Base-by-base conservation (phyloP, 1,140 invertebrate genomes). In the Panagrolaimus sp. region DNA sequence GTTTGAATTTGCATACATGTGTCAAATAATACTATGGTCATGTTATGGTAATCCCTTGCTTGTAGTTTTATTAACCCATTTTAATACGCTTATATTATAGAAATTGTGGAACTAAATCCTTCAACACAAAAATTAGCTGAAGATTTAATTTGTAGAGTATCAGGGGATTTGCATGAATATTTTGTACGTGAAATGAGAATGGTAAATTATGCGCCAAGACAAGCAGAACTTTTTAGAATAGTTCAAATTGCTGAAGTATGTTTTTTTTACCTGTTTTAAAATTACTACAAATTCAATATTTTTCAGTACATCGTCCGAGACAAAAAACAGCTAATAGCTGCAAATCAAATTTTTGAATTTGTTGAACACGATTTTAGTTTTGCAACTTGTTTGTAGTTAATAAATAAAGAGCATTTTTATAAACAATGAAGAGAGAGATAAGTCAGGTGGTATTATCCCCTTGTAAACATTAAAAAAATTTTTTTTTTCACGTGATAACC, bases 111-210 rank as follows among this genome's bases (percentile, higher is more conserved):
- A 20, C 20, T 57, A 20, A 57, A 57, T 25, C 5, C 27, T 20
- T 57, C 51, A n/a, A 57, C 51, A 2, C 20, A 20, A 13, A 25
- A 25, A 20, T 25, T 57, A 57, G 51, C 51, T 25, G 51, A 57
- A 13, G 51, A 57, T 11, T 20, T 57, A 25, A 20, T 57, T n/a
- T 11, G 20, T 4, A 57, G 51, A 57, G 27, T 20, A 4, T 20
- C 51, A 20, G 27, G 27, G 1, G 51, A 57, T 20, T 16, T 57
- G 8, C 51, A 57, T 20, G 27, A 57, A 20, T 57, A 57, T 16
- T 57, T 25, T 20, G 51, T 57, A 25, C 27, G 27, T 57, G 51
- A 57, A 27, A 57, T 57, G 51, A 57, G 27, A 57, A 20, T 57
- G 20, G 20, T 11, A 13, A 57, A 57, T 27, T 57, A 57, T 27